These are phyloP conservation scores for Polypedilum pembai DNA, from an alignment of 1,140 invertebrate genomes.

Conservation along the genomic window DNA sequence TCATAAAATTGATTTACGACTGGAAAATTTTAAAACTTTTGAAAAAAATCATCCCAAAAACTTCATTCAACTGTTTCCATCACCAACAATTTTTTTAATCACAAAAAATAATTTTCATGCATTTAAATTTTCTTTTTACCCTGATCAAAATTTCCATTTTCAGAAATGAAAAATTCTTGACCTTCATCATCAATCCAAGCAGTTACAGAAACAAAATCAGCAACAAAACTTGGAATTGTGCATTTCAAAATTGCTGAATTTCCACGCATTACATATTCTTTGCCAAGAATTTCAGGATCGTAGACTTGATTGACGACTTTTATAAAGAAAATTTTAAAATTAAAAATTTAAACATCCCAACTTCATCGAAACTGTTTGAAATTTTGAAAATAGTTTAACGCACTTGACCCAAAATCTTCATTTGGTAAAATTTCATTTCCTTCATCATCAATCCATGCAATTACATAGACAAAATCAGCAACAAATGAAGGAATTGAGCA, in stretches of 20 bases:
- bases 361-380: neutral
- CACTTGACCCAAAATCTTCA: slow-evolving; percentile 46
- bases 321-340: slow-evolving; percentile 35
- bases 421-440: slow-evolving; percentile 45
- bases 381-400: neutral
- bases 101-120: neutral
- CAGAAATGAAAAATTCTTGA: slow-evolving; percentile 49
- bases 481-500: slow-evolving; percentile 62
- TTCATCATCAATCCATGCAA: slow-evolving; percentile 53
- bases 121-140: slow-evolving; percentile 6
- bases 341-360: neutral
- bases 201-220: slow-evolving; percentile 70
- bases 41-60: neutral
- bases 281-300: slow-evolving; percentile 63
- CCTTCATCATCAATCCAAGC: slow-evolving; percentile 64
- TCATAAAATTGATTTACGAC: slow-evolving; percentile 82
- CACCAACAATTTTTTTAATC: neutral
- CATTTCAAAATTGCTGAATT: slow-evolving; percentile 73
- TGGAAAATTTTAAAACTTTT: slow-evolving; percentile 45
- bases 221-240: slow-evolving; percentile 71
- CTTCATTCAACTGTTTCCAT: neutral
- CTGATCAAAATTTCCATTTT: neutral
- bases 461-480: slow-evolving; percentile 60
- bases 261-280: slow-evolving; percentile 71
- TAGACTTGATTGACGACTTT: slow-evolving; percentile 75